A percentile compares a stretch with the other conserved stretches of the same genome.
phyloP scores from a whole-genome alignment of 2,113 vertebrate species.

The Zingel zingel region DNA sequence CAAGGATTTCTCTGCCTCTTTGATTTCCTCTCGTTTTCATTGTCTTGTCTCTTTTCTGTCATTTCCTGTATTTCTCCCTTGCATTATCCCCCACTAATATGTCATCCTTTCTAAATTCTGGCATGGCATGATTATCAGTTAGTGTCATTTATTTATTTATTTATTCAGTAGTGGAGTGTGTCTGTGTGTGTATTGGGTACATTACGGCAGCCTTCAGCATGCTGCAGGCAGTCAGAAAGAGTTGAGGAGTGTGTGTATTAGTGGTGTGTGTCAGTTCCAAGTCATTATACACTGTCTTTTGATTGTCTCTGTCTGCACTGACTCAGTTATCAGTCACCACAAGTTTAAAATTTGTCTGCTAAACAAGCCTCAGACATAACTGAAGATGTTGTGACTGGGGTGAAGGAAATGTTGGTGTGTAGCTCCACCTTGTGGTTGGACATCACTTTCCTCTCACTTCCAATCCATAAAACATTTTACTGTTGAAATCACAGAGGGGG shows the following conservation, averaged over 20 bases:
- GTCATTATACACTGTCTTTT: conserved; percentile 41
- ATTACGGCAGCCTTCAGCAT: background rate
- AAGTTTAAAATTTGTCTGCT: conserved; percentile 38
- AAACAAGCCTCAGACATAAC: background rate
- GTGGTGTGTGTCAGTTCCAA: conserved; percentile 40
- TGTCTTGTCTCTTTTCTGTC: background rate
- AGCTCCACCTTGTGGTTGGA: conserved; percentile 78
- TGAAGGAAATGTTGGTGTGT: conserved; percentile 28
- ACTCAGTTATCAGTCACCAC: conserved; percentile 42
- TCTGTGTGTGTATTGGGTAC: background rate
- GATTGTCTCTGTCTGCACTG: conserved; percentile 25
- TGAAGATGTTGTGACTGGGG: background rate
- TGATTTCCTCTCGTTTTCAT: conserved; percentile 3
- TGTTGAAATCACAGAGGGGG: background rate
- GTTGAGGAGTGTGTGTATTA: conserved; percentile 20
- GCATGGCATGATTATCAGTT: background rate
- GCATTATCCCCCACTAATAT: background rate
- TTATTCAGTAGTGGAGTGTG: background rate
- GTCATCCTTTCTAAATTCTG: conserved; percentile 11
- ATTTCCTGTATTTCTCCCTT: background rate
- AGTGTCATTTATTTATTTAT: conserved; percentile 9
- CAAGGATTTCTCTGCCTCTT: conserved; percentile 1
- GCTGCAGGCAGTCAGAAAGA: background rate
- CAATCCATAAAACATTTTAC: background rate
- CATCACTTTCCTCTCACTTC: background rate